phyloP scores from a whole-genome alignment of 2,113 vertebrate genomes.

The Tupaia tana region DNA sequence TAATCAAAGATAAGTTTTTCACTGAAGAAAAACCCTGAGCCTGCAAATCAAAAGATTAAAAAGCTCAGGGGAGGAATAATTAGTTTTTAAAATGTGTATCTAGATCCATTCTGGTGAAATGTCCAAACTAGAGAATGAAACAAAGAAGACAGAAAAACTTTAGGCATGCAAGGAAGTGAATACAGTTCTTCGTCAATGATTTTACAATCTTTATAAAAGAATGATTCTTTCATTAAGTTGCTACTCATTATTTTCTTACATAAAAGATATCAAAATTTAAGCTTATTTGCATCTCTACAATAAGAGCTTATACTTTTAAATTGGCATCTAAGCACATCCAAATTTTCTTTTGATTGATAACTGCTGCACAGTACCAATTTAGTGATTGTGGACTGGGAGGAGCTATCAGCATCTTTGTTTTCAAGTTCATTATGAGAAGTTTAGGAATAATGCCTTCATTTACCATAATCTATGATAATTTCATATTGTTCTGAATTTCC shows the following conservation, averaged over 20 bases:
- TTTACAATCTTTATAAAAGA: neutral
- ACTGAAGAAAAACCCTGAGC: neutral
- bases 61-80: neutral
- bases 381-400: neutral
- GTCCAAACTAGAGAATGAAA: neutral
- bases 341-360: neutral
- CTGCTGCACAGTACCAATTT: conserved; percentile 6
- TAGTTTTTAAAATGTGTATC: neutral
- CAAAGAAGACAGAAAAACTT: neutral
- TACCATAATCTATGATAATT: conserved; percentile 56
- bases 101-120: conserved; percentile 22
- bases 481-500: conserved; percentile 63
- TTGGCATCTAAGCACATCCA: neutral
- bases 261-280: conserved; percentile 43
- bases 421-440: neutral
- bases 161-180: neutral
- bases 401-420: conserved; percentile 34
- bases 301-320: conserved; percentile 58
- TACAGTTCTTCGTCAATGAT: neutral
- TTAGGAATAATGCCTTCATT: conserved; percentile 54
- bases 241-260: conserved; percentile 62
- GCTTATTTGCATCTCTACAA: conserved; percentile 53
- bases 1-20: neutral
- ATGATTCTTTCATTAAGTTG: conserved; percentile 21
- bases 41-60: conserved; percentile 29